Conservation (phyloP, 2,888 invertebrate species). For the Caenorhabditis wallacei region DNA sequence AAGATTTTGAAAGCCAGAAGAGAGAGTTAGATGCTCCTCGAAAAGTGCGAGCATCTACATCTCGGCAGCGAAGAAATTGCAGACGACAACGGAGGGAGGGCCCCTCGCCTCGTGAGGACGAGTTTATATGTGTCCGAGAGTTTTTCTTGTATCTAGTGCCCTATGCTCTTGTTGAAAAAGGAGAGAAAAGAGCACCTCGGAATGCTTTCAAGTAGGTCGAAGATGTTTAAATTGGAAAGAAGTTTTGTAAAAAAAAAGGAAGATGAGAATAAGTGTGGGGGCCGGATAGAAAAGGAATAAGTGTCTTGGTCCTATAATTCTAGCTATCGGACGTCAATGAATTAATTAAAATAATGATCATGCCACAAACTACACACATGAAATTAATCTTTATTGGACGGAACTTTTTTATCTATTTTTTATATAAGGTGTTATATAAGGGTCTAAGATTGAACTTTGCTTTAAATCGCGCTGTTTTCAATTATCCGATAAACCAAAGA, state of each 20-base stretch:
- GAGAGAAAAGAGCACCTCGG: constrained; percentile 44
- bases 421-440: no score
- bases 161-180: constrained; percentile 46
- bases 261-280: constrained; percentile 1
- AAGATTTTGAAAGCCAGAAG: constrained; percentile 30
- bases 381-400: background rate
- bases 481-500: no score
- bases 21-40: constrained; percentile 42
- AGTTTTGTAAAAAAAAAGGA: constrained; percentile 38
- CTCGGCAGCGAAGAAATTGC: constrained; percentile 39
- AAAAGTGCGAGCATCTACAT: constrained; percentile 48
- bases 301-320: constrained; percentile 31
- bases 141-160: constrained; percentile 64
- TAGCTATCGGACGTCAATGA: constrained; percentile 34
- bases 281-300: background rate
- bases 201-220: constrained; percentile 61
- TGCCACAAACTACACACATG: constrained; percentile 38
- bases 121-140: constrained; percentile 62
- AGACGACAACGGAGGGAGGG: constrained; percentile 29
- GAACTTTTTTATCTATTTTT: background rate
- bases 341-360: constrained; percentile 49
- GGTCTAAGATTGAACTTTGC: no score
- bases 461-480: no score
- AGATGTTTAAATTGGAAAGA: constrained; percentile 51
- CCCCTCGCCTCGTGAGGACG: constrained; percentile 36